phyloP scores from a whole-genome alignment of 2,113 vertebrate species.

The Cephalopterus ornatus region DNA sequence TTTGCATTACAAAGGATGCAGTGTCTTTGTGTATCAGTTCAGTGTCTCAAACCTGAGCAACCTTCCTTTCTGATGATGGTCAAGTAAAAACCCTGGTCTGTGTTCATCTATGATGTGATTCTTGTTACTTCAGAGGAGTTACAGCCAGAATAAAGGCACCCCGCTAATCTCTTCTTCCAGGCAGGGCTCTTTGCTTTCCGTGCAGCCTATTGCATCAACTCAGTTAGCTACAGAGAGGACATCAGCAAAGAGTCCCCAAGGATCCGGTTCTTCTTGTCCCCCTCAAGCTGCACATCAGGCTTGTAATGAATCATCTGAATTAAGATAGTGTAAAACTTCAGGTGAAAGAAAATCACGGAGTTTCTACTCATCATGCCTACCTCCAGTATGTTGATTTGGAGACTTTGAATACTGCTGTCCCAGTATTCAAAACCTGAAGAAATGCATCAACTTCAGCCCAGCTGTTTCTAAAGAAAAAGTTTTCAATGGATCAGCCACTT shows the following conservation, averaged over 20 bases:
- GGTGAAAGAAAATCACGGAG: not conserved
- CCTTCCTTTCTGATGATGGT: constrained; percentile 20
- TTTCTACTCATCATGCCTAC: not conserved
- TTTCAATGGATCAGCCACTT: not conserved
- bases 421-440: not conserved
- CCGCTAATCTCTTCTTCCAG: not conserved
- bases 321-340: not conserved
- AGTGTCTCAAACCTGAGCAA: constrained; percentile 28
- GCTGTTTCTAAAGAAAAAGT: not conserved
- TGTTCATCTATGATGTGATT: not conserved
- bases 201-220: not conserved
- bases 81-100: not conserved
- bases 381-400: not conserved
- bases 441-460: not conserved
- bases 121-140: constrained; percentile 17
- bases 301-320: not conserved
- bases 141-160: not conserved
- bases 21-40: constrained; percentile 10
- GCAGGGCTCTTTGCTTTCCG: not conserved
- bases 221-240: not conserved
- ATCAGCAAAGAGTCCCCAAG: not conserved
- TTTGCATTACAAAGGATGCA: constrained; percentile 57
- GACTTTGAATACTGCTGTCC: not conserved
- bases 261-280: not conserved
- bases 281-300: not conserved